Base-by-base conservation (phyloP, 2,888 invertebrate species). In the Eubasilissa splendida region DNA sequence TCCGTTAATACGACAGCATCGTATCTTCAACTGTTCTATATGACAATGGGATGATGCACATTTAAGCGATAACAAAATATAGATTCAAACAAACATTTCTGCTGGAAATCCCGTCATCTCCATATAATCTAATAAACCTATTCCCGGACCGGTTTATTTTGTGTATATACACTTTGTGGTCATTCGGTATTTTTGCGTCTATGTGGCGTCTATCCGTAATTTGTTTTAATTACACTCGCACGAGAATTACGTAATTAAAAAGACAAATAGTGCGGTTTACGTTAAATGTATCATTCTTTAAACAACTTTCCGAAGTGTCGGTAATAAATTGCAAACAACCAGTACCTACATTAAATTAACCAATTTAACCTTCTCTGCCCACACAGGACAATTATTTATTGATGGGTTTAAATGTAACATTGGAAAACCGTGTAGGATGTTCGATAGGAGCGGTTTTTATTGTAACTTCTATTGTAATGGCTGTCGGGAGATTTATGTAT, bases 351-450 rank as follows among this genome's bases (percentile, higher is more conserved):
- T 2, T 50, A 73, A 52, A 60, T 75, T 60, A 75, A 59, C 52
- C 60, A 9, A 60, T 60, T 75, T 75, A 60, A 75, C 75, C 75
- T 75, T 75, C 75, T 59, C 42, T 22, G 42, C 75, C 75, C 75
- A 75, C 75, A 14, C 75, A 14, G 52, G 52, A 42, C 75, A 60
- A 60, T 60, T 60, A 75, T 75, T 75, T 59, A 75, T 60, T 60
- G 42, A 59, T n/a, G 59, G 59, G 42, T 22, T 75, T 52, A 59
- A 75, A 14, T 75, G 59, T 60, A 75, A 59, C 52, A 75, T 59
- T 50, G 50, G 75, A 11, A 75, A 75, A 60, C 14, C 11, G 60
- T 60, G 75, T 75, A 75, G 75, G 75, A 75, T n/a, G 75, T 14
- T 60, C 75, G 60, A 73, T 73, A 58, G 42, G 50, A 2, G 22